These are phyloP conservation scores for Arremon aurantiirostris DNA, from an alignment of 2,797 vertebrate genomes.

Conservation along the genomic window DNA sequence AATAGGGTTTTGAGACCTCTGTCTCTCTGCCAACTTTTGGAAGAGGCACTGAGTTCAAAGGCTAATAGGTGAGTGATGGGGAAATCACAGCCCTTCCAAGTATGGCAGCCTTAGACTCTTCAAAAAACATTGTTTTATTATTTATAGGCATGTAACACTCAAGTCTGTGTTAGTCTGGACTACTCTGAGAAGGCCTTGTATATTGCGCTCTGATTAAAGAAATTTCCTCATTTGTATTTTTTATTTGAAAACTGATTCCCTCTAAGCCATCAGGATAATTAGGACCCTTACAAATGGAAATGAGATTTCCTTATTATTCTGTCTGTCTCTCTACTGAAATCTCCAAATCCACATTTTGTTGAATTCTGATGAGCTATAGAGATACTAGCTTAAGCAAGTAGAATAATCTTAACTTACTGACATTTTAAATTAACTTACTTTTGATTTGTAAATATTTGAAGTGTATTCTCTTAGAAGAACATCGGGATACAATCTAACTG, in stretches of 20 bases:
- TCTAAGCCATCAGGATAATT: neutral
- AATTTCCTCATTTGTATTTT: neutral
- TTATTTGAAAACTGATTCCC: neutral
- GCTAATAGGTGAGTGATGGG: neutral
- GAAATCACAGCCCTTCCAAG: neutral
- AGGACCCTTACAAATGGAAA: slow-evolving; percentile 1
- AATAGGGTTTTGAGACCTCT: neutral
- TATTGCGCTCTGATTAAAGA: neutral
- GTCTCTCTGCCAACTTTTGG: neutral
- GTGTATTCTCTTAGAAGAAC: neutral
- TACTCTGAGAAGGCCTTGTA: neutral
- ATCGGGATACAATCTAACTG: neutral
- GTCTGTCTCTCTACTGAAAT: neutral
- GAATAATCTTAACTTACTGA: neutral
- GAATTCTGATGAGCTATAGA: neutral
- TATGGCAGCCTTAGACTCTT: neutral
- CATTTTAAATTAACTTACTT: neutral
- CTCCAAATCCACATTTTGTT: neutral
- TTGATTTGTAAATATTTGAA: slow-evolving; percentile 5
- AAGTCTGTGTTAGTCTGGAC: neutral
- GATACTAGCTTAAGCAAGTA: neutral
- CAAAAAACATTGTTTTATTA: neutral
- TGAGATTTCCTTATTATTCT: neutral
- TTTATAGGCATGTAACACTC: neutral
- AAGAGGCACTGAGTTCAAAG: neutral